Conservation (phyloP, 2,888 invertebrate species). For the Masnerella sp. region DNA sequence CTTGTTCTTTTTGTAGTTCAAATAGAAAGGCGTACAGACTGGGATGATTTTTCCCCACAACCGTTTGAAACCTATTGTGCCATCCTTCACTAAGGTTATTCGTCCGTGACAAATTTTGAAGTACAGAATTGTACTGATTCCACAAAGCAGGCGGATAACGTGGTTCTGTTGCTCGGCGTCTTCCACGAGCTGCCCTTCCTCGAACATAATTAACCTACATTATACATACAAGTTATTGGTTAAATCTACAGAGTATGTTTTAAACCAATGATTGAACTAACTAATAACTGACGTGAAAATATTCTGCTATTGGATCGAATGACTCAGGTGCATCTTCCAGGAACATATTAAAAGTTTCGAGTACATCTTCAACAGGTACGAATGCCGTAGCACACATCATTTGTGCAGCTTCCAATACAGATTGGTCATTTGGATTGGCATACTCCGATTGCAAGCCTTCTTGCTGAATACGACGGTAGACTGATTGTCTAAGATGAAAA, state of each 20-base stretch:
- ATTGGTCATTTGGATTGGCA: neutral
- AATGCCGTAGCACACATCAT: constrained; percentile 9
- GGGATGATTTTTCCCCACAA: neutral
- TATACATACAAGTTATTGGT: neutral
- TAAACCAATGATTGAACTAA: too few species aligned
- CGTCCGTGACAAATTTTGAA: neutral
- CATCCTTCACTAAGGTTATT: neutral
- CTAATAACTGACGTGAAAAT: neutral
- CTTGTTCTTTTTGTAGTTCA: neutral
- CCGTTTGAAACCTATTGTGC: neutral
- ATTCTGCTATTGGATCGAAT: neutral
- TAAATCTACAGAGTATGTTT: neutral
- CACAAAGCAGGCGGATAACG: neutral
- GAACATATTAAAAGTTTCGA: neutral
- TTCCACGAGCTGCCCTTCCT: neutral
- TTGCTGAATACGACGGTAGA: constrained; percentile 1
- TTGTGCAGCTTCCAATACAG: neutral
- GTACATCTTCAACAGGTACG: constrained; percentile 3
- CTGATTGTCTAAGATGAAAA: neutral
- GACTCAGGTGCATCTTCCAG: neutral
- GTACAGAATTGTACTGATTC: neutral
- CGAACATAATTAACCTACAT: neutral
- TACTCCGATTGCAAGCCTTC: constrained; percentile 2
- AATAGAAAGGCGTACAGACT: neutral
- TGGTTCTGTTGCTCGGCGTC: neutral